Base-by-base conservation (phyloP, 2,113 vertebrate species). In the Chionodraco myersi region DNA sequence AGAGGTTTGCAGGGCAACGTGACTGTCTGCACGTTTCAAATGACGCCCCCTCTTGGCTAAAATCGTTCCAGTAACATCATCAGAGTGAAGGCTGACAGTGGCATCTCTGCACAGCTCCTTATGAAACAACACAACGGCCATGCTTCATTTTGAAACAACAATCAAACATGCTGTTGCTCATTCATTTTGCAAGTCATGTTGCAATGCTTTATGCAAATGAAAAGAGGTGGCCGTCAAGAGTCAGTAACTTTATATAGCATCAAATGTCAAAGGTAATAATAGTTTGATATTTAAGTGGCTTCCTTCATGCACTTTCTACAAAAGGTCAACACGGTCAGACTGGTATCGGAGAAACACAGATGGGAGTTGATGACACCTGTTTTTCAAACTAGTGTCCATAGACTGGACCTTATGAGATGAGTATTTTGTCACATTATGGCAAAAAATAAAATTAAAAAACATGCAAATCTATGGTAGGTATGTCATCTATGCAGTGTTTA, bases 181-280 rank as follows among this genome's bases (percentile, higher is more conserved):
- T 34, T 59, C 10, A 15, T 0, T 51, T 6, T 12, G 44, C 30
- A 75, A 5, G 11, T 60, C 6, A 9, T 3, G 2, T 5, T 63
- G 6, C 0, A 15, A 54, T 12, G 4, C 49, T 7, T 36, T 1
- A 6, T 0, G 3, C 6, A 53, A 6, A 10, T 60, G 36, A 26
- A 14, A 41, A 16, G 14, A 13, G 0, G 51, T 0, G 5, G 11
- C 4, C 7, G 44, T 14, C 3, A 15, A 1, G 10, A 6, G 48
- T 21, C 45, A 4, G 60, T 0, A 41, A 41, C 36, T 8, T 41
- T 41, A 10, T 60, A 59, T 34, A 21, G 13, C 30, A 13, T 45
- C 36, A 94, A 94, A 95, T 94, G 93, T 90, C 94, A 94, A 91
- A 92, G 90, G 91, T 92, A 53, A 67, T 41, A 41, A 16, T 18